A percentile compares a stretch with the other conserved stretches of the same genome.
phyloP scores from a whole-genome alignment of 2,888 invertebrate species.

The Leptopilina syphax region DNA sequence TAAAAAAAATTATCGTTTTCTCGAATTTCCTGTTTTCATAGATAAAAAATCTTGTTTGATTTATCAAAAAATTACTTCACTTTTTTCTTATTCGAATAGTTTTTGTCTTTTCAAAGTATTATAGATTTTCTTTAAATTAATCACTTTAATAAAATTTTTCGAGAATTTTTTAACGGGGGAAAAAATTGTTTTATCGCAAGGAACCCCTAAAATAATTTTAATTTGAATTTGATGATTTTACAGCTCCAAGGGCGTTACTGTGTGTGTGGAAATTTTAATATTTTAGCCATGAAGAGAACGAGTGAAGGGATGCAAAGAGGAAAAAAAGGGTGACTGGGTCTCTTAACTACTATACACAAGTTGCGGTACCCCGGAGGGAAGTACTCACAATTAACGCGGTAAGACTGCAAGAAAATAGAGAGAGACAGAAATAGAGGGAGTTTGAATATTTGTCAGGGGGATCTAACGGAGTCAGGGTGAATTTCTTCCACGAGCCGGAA shows the following conservation, averaged over 20 bases:
- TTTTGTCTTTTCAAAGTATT: too few species aligned
- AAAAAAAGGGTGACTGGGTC: conserved; percentile 30
- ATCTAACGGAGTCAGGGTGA: conserved; percentile 46
- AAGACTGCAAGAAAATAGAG: conserved; percentile 58
- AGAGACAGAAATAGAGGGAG: conserved; percentile 47
- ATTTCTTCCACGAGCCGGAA: conserved; percentile 56
- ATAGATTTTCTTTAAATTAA: background rate
- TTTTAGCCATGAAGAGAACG: conserved; percentile 45
- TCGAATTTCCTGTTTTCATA: background rate
- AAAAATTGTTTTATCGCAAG: too few species aligned
- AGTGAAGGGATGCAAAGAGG: conserved; percentile 24
- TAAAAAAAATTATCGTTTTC: background rate
- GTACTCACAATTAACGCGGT: conserved; percentile 72
- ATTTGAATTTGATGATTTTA: conserved; percentile 38
- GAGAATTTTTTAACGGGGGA: too few species aligned
- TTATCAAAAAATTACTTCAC: too few species aligned
- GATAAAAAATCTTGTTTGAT: too few species aligned
- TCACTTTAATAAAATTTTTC: too few species aligned
- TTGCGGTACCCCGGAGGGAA: conserved; percentile 56
- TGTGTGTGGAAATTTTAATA: conserved; percentile 45
- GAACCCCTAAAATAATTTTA: background rate
- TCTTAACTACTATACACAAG: conserved; percentile 30
- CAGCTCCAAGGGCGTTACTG: conserved; percentile 35
- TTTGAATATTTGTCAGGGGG: conserved; percentile 66
- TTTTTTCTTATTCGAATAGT: too few species aligned